Base-by-base conservation (phyloP, 2,888 invertebrate species). In the Colostygia pectinataria region DNA sequence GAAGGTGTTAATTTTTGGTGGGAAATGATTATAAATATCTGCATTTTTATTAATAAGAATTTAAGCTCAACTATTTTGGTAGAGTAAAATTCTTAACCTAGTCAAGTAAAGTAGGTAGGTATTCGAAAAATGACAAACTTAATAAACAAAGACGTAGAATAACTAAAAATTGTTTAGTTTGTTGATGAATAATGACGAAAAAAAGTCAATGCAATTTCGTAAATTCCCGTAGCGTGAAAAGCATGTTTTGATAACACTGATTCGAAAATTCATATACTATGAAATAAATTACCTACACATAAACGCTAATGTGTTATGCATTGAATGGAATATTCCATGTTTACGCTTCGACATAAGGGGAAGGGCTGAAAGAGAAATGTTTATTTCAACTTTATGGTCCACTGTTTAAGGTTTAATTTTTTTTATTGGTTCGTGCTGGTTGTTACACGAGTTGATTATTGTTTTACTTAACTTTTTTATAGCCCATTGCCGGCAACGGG, bases 401-500 rank as follows among this genome's bases (percentile, higher is more conserved):
- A 2, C 32, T 32, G 25, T 18, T 32, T 54, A 54, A 46, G 54
- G 50, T 50, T 45, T 42, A 49, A 27, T 38, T 28, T 42, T 39
- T 41, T 52, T 39, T 31, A 29, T 32, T 29, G 25, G 27, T 28
- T 52, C 42, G 33, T 34, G 37, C 29, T 33, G 37, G 39, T 18
- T 15, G 39, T 18, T 15, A 24, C 24, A 28, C 36, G 14, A 25
- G 42, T 68, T 81, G 81, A 80, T 80, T 81, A 82, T 82, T 83
- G 83, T 83, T 84, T 83, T 77, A 85, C 69, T 81, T 77, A 70
- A 80, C 74, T 80, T 83, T 33, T 84, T 84, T 83, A 83, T 77
- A 68, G 74, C 71, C 62, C 61, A 62, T 62, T 57, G 62, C 63
- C 54, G 37, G 32, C 34, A 34, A 34, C 53, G 61, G 65, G 61